These are phyloP conservation scores for Leptatherina wallacei DNA, from an alignment of 2,797 vertebrate species.

Conservation along the genomic window DNA sequence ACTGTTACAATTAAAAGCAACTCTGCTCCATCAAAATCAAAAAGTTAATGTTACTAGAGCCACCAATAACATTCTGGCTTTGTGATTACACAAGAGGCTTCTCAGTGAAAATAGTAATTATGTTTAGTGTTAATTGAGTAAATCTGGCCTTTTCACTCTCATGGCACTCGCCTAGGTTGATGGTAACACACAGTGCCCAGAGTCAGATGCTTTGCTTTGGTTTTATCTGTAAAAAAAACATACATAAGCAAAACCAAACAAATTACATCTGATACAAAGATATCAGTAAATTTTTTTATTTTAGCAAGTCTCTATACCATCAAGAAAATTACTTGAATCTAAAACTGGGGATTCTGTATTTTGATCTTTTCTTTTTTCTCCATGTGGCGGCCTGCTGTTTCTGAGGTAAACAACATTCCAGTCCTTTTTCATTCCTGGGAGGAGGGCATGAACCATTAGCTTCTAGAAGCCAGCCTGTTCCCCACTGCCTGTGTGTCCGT, in stretches of 20 bases:
- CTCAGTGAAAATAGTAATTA: neutral
- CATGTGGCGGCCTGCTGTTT: slow-evolving; percentile 53
- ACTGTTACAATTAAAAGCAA: neutral
- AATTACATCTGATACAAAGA: slow-evolving; percentile 25
- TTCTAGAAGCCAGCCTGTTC: slow-evolving; percentile 59
- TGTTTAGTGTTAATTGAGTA: neutral
- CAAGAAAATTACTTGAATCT: slow-evolving; percentile 6
- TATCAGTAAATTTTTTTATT: slow-evolving; percentile 34
- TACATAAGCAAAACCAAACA: slow-evolving; percentile 7
- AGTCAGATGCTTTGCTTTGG: slow-evolving; percentile 16
- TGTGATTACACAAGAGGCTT: neutral
- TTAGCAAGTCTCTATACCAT: neutral
- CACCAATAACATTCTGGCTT: neutral
- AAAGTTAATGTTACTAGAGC: neutral
- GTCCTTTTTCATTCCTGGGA: slow-evolving; percentile 67
- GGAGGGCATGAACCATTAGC: slow-evolving; percentile 72
- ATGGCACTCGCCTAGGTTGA: slow-evolving; percentile 8
- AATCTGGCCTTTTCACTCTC: neutral
- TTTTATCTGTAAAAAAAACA: neutral
- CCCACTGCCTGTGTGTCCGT: slow-evolving; percentile 55
- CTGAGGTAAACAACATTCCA: slow-evolving; percentile 77
- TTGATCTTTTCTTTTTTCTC: slow-evolving; percentile 43
- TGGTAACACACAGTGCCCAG: slow-evolving; percentile 14
- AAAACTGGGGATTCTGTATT: slow-evolving; percentile 41
- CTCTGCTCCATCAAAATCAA: slow-evolving; percentile 15